Base-by-base conservation (phyloP, 2,113 vertebrate genomes). In the Coturnix japonica region DNA sequence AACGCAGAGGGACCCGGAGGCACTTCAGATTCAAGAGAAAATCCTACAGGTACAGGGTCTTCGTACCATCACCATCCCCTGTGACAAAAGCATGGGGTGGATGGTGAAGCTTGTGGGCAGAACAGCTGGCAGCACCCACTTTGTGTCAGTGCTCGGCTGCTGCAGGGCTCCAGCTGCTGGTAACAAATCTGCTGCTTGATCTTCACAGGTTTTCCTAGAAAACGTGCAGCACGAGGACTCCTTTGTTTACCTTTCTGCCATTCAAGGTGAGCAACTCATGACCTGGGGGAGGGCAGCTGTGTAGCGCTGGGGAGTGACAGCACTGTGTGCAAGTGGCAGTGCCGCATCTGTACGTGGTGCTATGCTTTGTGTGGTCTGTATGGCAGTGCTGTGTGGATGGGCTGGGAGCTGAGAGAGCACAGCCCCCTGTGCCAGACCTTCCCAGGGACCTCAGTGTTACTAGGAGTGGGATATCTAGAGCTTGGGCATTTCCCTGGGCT, bases 211-310 rank as follows among this genome's bases (percentile, higher is more conserved):
- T 73, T 99, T 99, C 94, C 95, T 99, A 92, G 98, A 99, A 95
- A 99, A 98, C 39, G 8, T 99, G 97, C 98, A 99, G 70, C 98
- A 99, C 0, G 98, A 98, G 53, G 99, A 99, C 5, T 95, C 99
- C 23, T 99, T 99, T 54, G 94, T 99, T 53, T 99, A 99, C 96
- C 98, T 99, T 73, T 99, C 99, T 18, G 99, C 99, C n/a, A 99
- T 99, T 96, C 99, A 99, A 98, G 99, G 99, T 99, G 97, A 98
- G 97, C 5, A 1, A 4, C 8, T 30, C 59, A 13, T 2, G 1
- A 8, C 35, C 0, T 0, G 30, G 46, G 31, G 31, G 6, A 9
- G 10, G 22, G 28, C 23, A 26, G 46, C 37, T 47, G 26, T 17
- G 44, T 8, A 33, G 31, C 7, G 5, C 31, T 33, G 21, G 21